Conservation (phyloP, 2,888 invertebrate species). For the Synergus japonicus region DNA sequence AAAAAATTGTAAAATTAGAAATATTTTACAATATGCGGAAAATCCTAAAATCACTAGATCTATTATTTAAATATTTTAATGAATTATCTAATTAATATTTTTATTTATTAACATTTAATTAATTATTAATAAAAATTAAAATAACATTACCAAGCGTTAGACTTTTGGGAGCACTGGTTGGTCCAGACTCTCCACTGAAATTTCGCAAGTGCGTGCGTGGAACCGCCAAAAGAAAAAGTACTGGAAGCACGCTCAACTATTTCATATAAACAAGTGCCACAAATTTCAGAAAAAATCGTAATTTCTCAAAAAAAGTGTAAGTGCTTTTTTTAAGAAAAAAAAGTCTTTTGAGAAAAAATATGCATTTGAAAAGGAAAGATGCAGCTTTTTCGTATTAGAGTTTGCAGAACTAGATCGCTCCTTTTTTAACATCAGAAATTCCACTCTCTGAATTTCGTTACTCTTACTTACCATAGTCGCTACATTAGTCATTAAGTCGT, state of each 20-base stretch:
- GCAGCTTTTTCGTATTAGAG: slow-evolving; percentile 21
- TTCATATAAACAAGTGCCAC: background rate
- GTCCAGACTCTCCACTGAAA: background rate
- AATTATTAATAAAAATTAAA: too few relatives aligned
- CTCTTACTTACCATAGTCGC: slow-evolving; percentile 60
- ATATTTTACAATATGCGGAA: background rate
- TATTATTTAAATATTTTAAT: background rate
- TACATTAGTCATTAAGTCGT: slow-evolving; percentile 58
- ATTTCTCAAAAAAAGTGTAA: background rate
- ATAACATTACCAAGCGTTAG: too few relatives aligned
- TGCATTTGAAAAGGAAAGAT: slow-evolving; percentile 6
- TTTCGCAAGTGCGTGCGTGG: slow-evolving; percentile 18
- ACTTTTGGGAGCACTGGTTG: background rate
- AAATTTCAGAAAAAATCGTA: background rate
- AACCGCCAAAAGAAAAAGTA: slow-evolving; percentile 31
- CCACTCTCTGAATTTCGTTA: slow-evolving; percentile 45
- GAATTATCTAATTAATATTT: background rate
- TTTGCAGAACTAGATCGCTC: background rate
- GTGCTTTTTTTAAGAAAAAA: background rate
- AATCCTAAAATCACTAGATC: background rate
- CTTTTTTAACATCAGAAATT: slow-evolving; percentile 28
- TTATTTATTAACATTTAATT: too few relatives aligned
- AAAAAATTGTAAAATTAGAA: too few relatives aligned
- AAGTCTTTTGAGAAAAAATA: background rate
- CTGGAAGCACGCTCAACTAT: slow-evolving; percentile 39